These are phyloP conservation scores for Drosophila parvula DNA, from an alignment of 1,140 invertebrate species.

Conservation along the genomic window DNA sequence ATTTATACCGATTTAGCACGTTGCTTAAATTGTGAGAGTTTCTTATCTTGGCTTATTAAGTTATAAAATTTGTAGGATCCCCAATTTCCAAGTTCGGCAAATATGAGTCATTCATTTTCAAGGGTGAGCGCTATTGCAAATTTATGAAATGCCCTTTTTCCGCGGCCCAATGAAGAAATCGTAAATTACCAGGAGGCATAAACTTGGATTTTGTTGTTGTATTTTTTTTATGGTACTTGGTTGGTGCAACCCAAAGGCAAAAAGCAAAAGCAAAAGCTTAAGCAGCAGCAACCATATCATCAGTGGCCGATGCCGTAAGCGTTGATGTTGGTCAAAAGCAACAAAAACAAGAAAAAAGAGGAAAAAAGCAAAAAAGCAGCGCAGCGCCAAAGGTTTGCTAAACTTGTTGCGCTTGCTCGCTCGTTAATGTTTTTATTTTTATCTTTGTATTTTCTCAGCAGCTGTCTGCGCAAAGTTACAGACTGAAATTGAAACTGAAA, in stretches of 20 bases:
- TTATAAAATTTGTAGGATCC: not conserved
- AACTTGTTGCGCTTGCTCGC: conserved; percentile 67
- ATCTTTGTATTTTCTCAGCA: conserved; percentile 23
- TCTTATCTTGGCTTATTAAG: no score
- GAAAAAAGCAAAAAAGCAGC: conserved; percentile 15
- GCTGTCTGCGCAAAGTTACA: conserved; percentile 51
- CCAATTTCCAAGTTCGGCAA: not conserved
- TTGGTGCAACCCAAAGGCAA: conserved; percentile 74
- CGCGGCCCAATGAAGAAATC: conserved; percentile 22
- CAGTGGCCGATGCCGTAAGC: conserved; percentile 71
- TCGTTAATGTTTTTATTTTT: conserved; percentile 38
- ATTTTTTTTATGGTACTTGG: conserved; percentile 67
- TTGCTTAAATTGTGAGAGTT: not conserved
- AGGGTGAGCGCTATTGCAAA: conserved; percentile 11
- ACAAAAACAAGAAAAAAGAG: conserved; percentile 47
- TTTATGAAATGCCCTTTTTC: conserved; percentile 5
- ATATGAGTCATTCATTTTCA: conserved; percentile 16
- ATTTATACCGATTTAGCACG: not conserved
- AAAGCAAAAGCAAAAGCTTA: conserved; percentile 43
- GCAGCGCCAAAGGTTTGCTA: conserved; percentile 65
- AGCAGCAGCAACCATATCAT: conserved; percentile 46
- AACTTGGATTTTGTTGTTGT: conserved; percentile 21
- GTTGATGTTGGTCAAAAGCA: conserved; percentile 70
- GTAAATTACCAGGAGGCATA: conserved; percentile 38
- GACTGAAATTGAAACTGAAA: conserved; percentile 43